Conservation (phyloP, 2,113 vertebrate genomes). For the Datnioides undecimradiatus region DNA sequence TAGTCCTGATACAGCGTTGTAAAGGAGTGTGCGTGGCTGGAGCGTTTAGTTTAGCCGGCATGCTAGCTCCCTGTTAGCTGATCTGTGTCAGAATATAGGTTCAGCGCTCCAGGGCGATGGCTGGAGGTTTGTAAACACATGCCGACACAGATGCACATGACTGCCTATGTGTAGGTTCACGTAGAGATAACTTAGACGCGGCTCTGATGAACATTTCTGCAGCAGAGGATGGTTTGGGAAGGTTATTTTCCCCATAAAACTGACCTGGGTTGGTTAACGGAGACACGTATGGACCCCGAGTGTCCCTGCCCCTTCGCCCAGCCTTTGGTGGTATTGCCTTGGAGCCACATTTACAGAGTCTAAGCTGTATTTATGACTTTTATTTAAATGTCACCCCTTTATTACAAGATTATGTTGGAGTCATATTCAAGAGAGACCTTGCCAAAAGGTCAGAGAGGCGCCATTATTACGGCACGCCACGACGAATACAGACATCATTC, state of each 20-base stretch:
- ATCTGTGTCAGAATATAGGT: neutral
- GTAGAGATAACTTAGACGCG: neutral
- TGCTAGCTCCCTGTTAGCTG: slow-evolving; percentile 29
- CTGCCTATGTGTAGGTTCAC: neutral
- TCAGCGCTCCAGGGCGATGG: neutral
- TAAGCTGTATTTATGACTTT: neutral
- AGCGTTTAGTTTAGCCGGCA: slow-evolving; percentile 1
- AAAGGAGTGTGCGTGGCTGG: neutral
- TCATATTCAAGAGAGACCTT: neutral
- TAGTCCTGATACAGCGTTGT: too few relatives aligned
- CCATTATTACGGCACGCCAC: too few relatives aligned
- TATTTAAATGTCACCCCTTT: neutral
- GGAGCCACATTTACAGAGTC: slow-evolving; percentile 3
- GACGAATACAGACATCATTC: neutral
- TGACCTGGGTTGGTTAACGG: neutral
- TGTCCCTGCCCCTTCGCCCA: neutral
- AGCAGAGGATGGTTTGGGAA: neutral
- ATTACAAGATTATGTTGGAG: neutral
- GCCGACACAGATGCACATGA: slow-evolving; percentile 53
- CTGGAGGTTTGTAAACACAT: slow-evolving; percentile 52
- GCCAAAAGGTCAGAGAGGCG: neutral
- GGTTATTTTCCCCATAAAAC: neutral
- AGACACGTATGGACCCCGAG: too few relatives aligned
- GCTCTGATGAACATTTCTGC: neutral
- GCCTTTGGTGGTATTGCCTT: slow-evolving; percentile 22